Conservation (phyloP, 2,113 vertebrate genomes). For the Microcebus jonahi region DNA sequence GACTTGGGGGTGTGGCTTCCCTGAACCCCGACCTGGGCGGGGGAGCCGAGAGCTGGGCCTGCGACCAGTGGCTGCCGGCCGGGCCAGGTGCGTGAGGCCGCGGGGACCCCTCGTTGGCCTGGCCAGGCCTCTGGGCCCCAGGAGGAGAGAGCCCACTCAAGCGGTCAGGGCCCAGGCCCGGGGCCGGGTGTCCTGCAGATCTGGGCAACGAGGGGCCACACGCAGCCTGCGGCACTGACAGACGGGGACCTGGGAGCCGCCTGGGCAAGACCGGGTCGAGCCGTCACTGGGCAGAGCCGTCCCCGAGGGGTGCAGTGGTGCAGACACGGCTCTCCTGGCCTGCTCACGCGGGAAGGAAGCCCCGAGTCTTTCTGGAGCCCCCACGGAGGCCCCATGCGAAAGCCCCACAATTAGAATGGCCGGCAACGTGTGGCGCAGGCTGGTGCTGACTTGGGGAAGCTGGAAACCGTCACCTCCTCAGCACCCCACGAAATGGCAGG, state of each 20-base stretch:
- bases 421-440: accelerated
- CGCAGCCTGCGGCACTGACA: accelerated
- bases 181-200: not conserved
- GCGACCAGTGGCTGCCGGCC: not conserved
- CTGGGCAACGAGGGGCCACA: no score
- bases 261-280: not conserved
- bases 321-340: accelerated
- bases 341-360: accelerated
- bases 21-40: not conserved
- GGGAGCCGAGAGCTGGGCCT: not conserved
- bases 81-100: not conserved
- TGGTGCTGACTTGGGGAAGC: not conserved
- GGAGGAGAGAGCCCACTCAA: not conserved
- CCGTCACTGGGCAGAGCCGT: not conserved
- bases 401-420: not conserved
- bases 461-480: not conserved
- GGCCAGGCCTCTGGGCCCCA: not conserved
- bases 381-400: no score
- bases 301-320: not conserved
- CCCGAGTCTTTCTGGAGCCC: not conserved
- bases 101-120: not conserved
- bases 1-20: not conserved
- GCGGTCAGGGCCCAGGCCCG: not conserved
- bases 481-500: not conserved
- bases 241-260: accelerated